Evolutionary conservation across 2,113 vertebrate species (phyloP).

Genomic region (Hyaena hyaena): DNA sequence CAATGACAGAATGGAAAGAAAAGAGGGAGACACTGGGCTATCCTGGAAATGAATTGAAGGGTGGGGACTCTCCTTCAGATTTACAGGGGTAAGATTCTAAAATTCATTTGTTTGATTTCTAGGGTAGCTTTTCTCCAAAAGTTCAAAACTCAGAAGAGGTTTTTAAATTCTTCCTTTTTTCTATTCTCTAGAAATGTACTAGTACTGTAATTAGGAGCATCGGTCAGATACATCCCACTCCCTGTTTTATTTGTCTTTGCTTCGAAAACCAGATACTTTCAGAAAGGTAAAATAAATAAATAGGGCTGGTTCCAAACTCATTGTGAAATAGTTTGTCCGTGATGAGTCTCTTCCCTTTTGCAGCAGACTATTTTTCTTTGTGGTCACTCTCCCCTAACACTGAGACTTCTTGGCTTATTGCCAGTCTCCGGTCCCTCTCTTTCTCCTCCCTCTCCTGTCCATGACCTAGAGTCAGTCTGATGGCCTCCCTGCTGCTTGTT

Average conservation of each 20-base stretch:
- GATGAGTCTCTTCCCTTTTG: not conserved
- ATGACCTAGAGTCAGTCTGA: not conserved
- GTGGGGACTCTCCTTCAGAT: not conserved
- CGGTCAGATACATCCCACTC: not conserved
- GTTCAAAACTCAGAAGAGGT: not conserved
- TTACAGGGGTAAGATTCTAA: not conserved
- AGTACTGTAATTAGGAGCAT: not conserved
- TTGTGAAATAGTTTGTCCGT: not conserved
- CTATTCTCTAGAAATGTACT: not conserved
- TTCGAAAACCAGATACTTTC: slow-evolving; percentile 51
- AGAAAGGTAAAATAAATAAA: slow-evolving; percentile 56
- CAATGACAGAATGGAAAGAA: not conserved
- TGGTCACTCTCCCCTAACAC: not conserved
- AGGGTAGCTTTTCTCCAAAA: not conserved
- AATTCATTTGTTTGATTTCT: slow-evolving; percentile 41
- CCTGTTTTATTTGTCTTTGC: slow-evolving; percentile 38
- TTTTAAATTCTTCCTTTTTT: not conserved
- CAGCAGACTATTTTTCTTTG: not conserved
- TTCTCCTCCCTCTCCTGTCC: not conserved
- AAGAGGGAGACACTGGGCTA: not conserved
- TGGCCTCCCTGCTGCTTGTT: not conserved
- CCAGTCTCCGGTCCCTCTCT: not conserved
- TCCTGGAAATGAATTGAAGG: not conserved
- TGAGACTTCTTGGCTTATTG: not conserved
- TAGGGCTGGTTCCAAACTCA: not conserved